These are phyloP conservation scores for Morone saxatilis DNA, from an alignment of 2,113 vertebrate species.

Conservation along the genomic window DNA sequence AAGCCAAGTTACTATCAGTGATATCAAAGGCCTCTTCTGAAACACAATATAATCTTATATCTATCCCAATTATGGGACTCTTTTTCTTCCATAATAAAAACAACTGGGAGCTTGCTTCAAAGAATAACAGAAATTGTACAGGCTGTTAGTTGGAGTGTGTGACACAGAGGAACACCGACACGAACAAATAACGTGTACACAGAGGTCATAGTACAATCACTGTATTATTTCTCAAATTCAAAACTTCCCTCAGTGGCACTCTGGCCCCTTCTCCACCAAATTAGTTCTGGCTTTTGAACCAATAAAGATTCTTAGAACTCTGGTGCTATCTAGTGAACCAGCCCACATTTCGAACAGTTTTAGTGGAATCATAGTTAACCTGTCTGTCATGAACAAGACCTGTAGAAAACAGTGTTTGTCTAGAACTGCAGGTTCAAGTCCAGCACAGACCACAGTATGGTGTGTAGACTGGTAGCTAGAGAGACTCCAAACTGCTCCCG, in stretches of 20 bases:
- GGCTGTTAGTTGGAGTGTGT: conserved; percentile 27
- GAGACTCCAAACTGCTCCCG: no score
- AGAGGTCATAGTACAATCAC: not conserved
- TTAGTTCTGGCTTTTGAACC: no score
- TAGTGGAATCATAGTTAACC: no score
- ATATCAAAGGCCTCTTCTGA: conserved; percentile 65
- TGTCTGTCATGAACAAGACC: no score
- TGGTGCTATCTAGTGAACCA: no score
- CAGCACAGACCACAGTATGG: no score
- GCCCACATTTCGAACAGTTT: no score
- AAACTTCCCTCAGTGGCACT: not conserved
- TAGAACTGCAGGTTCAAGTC: no score
- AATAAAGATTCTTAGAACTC: no score
- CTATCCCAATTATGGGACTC: conserved; percentile 58
- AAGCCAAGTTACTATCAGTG: conserved; percentile 67
- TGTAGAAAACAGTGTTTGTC: no score
- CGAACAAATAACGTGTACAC: not conserved
- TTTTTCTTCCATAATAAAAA: conserved; percentile 49
- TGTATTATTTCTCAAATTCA: not conserved
- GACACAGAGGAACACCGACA: conserved; percentile 24
- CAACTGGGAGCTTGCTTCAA: conserved; percentile 53
- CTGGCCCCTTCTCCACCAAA: not conserved
- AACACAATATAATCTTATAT: conserved; percentile 69
- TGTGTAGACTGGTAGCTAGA: no score
- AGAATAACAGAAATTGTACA: conserved; percentile 35